Percentiles rank a stretch among this genome's conserved stretches.
These are phyloP conservation scores for Myrmecophaga tridactyla DNA, from an alignment of 2,113 vertebrate species.

Conservation along the genomic window DNA sequence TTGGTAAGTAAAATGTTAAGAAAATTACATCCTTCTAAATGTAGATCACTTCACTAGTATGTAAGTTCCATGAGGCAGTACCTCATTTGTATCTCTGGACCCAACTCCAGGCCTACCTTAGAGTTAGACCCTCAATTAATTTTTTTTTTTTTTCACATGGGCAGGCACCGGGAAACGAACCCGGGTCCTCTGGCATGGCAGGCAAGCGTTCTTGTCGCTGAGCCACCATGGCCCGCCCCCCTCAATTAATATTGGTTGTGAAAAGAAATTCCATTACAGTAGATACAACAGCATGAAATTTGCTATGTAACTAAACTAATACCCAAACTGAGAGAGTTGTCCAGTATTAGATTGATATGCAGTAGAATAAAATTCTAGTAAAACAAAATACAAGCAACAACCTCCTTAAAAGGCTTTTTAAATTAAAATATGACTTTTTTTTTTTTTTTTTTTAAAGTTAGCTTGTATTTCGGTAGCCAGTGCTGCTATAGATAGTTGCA, in stretches of 20 bases:
- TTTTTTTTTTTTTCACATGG: no score
- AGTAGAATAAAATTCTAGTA: constrained; percentile 9
- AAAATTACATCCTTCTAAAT: neutral
- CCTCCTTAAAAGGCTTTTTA: neutral
- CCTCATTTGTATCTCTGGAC: neutral
- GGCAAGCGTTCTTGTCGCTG: no score
- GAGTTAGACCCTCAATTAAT: neutral
- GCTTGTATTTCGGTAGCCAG: neutral
- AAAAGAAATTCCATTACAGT: neutral
- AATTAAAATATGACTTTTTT: neutral
- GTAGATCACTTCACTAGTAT: neutral
- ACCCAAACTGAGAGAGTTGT: neutral
- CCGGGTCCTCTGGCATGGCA: no score
- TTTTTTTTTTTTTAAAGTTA: neutral
- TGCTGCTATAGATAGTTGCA: neutral
- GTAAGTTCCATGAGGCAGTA: neutral
- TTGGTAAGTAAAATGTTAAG: constrained; percentile 88
- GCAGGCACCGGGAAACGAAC: no score
- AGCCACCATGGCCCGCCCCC: no score
- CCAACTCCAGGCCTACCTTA: neutral
- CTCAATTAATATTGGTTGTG: neutral
- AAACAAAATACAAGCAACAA: neutral
- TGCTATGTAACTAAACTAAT: neutral
- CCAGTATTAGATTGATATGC: neutral
- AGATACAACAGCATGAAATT: neutral